These are phyloP conservation scores for Pseudolycoriella hygida DNA, from an alignment of 2,888 invertebrate species.

Conservation along the genomic window DNA sequence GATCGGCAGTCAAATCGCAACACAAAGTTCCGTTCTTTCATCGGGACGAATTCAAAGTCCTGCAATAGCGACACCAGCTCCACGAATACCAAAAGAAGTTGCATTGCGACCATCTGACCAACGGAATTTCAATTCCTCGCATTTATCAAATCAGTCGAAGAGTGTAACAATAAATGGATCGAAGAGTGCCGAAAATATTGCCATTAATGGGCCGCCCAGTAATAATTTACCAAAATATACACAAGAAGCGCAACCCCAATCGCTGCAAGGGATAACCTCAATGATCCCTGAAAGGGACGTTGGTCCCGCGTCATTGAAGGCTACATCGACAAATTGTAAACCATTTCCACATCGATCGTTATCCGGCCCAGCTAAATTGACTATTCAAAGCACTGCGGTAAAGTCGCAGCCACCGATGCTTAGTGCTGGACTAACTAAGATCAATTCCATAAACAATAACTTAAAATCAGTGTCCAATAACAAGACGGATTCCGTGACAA, in stretches of 20 bases:
- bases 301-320: slow-evolving; percentile 6
- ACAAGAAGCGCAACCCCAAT: slow-evolving; percentile 2
- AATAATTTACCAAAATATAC: background rate
- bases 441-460: slow-evolving; percentile 3
- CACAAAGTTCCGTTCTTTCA: slow-evolving; percentile 9
- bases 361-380: slow-evolving; percentile 36
- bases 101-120: slow-evolving; percentile 19
- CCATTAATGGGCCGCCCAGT: slow-evolving; percentile 3
- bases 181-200: background rate
- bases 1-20: background rate
- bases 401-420: slow-evolving; percentile 40
- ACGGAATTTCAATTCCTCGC: background rate
- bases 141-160: slow-evolving; percentile 2
- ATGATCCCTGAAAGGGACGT: slow-evolving; percentile 14
- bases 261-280: slow-evolving; percentile 4
- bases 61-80: slow-evolving; percentile 25
- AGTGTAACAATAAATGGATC: background rate
- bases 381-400: slow-evolving; percentile 42
- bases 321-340: slow-evolving; percentile 7
- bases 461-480: background rate
- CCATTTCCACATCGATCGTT: slow-evolving; percentile 21
- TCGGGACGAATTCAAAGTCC: slow-evolving; percentile 22
- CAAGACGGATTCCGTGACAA: slow-evolving; percentile 6
- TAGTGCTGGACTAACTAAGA: slow-evolving; percentile 26
- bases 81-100: slow-evolving; percentile 25